Base-by-base conservation (phyloP, 2,797 vertebrate species). In the Luscinia luscinia region DNA sequence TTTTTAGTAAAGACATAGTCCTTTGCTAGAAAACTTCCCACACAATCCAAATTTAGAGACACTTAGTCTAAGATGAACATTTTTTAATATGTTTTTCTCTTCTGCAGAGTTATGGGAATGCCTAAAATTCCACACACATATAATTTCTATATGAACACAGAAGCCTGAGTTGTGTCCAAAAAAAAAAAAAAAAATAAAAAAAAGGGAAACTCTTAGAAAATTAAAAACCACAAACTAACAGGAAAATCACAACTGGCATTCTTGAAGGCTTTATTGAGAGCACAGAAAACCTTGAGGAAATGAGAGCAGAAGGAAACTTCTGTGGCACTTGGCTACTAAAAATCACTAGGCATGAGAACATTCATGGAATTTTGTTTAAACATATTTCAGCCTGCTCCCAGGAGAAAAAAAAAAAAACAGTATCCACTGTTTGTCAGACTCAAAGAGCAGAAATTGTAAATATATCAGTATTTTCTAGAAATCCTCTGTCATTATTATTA, bases 381-480 rank as follows among this genome's bases (percentile, higher is more conserved):
- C 10, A 15, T 24, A 15, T 2, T 36, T 52, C 20, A 43, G 1
- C 2, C 9, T 51, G 11, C 1, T 70, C 2, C 12, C 5, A 48
- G 38, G 54, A n/a, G 17, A 19, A 43, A 43, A 28, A 79, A 62
- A 61, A 27, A 32, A 22, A 12, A 5, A 1, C 19, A 43, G 15
- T 14, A 36, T 14, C 2, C 7, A 12, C 3, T 38, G 7, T 40
- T 63, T 63, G 2, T 41, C 38, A 62, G 10, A 66, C 23, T 49
- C 27, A 9, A 45, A 57, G 16, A 75, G 11, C 2, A 68, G 13
- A 63, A 57, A 40, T 24, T 61, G 6, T 7, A 17, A 54, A 72
- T 54, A 61, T 2, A 28, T 26, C 15, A 18, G 4, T 4, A 26
- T 49, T 80, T 74, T 38, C 23, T 40, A 74, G 17, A 86, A 92